Evolutionary conservation across 2,113 vertebrate species (phyloP).

Genomic region (Trogon surrucura): DNA sequence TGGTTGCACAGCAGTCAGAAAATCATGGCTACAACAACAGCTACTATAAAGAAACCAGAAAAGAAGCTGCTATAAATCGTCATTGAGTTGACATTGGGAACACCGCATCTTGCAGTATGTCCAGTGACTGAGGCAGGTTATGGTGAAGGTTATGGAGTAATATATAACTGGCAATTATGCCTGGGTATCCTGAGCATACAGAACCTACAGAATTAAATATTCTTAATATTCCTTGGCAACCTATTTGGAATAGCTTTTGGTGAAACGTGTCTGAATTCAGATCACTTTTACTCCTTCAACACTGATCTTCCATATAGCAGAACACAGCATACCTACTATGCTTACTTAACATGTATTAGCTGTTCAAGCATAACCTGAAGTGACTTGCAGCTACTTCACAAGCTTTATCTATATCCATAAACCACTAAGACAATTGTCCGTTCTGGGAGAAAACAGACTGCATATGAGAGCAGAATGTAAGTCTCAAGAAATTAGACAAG

Average conservation of each 20-base stretch:
- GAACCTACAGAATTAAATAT: neutral
- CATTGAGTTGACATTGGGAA: neutral
- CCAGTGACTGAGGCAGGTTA: neutral
- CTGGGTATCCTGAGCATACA: neutral
- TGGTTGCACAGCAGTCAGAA: neutral
- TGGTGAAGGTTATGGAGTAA: neutral
- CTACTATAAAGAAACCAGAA: neutral
- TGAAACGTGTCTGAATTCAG: neutral
- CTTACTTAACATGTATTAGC: rapidly evolving
- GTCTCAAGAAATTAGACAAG: neutral
- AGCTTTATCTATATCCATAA: neutral
- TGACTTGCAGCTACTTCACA: neutral
- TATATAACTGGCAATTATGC: rapidly evolving
- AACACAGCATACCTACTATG: neutral
- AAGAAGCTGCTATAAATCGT: neutral
- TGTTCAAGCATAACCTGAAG: neutral
- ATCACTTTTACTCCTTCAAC: neutral
- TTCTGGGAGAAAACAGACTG: neutral
- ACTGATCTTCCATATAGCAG: neutral
- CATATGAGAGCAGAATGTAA: neutral
- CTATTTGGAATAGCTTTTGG: neutral
- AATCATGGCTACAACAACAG: neutral
- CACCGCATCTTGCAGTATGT: neutral
- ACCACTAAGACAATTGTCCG: neutral
- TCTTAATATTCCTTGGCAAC: neutral